Evolutionary conservation across 2,888 invertebrate genomes (phyloP), one percentile per base, ranked within the genome.

Genomic region (Gymnosoma rotundatum): DNA sequence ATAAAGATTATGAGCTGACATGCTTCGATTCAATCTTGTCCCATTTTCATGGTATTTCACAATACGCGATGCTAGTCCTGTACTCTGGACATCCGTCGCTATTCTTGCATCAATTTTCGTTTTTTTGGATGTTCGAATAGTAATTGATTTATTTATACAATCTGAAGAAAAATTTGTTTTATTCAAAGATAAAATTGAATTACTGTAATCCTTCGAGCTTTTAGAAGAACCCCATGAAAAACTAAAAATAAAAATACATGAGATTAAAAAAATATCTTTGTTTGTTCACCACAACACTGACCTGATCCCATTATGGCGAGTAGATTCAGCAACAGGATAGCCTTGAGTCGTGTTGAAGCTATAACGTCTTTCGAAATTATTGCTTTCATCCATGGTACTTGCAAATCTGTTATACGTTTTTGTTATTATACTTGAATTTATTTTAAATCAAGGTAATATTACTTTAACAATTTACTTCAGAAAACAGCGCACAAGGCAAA

Each of bases 21-120:
- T 85, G 76, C 92, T 92, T 18, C 92, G 88, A 78, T 90, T 91
- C n/a, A 92, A 64, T n/a, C 88, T 88, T 14, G 75, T 79, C 18
- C 88, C 88, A 54, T 87, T 89, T 25, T 93, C 92, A 83, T 93
- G 92, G 83, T 94, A 94, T 86, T 92, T 92, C 0, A 93, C 93
- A 80, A 93, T 91, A 10, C 94, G 91, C n/a, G 92, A 91, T 1
- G 93, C 89, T 70, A 93, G 87, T 0, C 94, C 94, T 63, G 93
- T 93, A 87, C 93, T 94, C 88, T 93, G 93, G 5, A 93, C 92
- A 87, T 94, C 93, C 16, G 93, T 93, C 87, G 92, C 93, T 0
- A 89, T 88, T 81, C 90, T 90, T 18, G 91, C 89, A 87, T 92
- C 92, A 61, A 91, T 82, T 85, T 88, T 90, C 12, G 88, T 88